These are phyloP conservation scores for Tyrophagus putrescentiae DNA, from an alignment of 1,140 invertebrate species.

Conservation along the genomic window DNA sequence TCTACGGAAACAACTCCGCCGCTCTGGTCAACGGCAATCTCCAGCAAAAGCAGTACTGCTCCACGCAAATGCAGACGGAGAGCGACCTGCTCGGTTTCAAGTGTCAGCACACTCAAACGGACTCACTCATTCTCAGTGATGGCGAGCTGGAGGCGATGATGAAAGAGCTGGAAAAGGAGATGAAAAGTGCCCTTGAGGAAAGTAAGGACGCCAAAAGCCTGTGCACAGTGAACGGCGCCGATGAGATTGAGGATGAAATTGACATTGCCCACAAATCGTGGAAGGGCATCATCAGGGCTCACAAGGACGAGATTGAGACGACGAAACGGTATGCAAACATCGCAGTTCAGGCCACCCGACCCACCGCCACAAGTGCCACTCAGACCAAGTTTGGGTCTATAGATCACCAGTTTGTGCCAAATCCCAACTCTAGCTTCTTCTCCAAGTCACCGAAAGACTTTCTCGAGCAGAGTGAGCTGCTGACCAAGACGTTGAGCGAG, in stretches of 20 bases:
- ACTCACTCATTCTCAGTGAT: not conserved
- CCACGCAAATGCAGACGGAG: conserved; percentile 11
- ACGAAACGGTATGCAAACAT: not conserved
- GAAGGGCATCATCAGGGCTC: not conserved
- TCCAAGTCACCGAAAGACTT: not conserved
- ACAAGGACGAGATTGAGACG: not conserved
- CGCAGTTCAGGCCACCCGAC: not conserved
- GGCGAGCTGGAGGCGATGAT: conserved; percentile 16
- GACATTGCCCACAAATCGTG: not conserved
- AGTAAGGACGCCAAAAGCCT: not conserved
- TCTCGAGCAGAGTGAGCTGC: not conserved
- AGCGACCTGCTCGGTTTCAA: conserved; percentile 7
- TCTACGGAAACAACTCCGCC: not conserved
- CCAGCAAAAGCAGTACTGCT: not conserved
- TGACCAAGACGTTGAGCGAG: not conserved
- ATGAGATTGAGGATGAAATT: not conserved
- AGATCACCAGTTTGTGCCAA: conserved; percentile 13
- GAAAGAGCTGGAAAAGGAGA: not conserved
- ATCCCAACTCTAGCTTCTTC: not conserved
- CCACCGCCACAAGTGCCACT: not conserved
- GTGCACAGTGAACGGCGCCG: not conserved
- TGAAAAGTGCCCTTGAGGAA: not conserved
- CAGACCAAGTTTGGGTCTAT: conserved; percentile 17
- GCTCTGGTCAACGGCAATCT: not conserved
- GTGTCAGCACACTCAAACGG: conserved; percentile 17